Conservation (phyloP, 35 echinoderm and acorn worm species). For the Strongylocentrotus purpuratus region DNA sequence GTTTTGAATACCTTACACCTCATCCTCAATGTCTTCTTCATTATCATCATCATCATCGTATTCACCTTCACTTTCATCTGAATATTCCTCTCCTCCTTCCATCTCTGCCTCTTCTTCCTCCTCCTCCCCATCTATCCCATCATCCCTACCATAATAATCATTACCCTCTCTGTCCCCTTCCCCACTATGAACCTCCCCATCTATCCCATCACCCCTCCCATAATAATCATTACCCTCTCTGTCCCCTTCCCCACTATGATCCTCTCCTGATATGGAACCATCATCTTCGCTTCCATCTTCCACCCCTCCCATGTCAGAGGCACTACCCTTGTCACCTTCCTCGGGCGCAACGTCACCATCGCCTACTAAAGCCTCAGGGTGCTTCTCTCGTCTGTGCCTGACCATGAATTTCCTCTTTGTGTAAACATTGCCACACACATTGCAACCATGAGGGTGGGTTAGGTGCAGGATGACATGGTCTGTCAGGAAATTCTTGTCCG, state of each 20-base stretch:
- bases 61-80: neutral
- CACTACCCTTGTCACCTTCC: neutral
- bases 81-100: neutral
- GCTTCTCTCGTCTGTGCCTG: slow-evolving; percentile 19
- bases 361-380: neutral
- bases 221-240: neutral
- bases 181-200: neutral
- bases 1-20: neutral
- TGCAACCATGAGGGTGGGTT: neutral
- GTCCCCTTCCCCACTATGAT: neutral
- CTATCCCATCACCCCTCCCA: neutral
- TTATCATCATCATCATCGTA: neutral
- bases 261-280: neutral
- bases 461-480: slow-evolving; percentile 18
- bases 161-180: neutral
- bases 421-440: neutral
- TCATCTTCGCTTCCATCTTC: neutral
- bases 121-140: neutral
- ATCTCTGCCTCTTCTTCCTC: neutral
- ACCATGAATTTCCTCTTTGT: neutral
- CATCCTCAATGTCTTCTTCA: neutral
- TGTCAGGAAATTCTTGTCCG: neutral
- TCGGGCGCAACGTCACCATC: neutral
- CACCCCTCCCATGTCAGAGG: neutral
- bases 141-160: neutral